phyloP scores from a whole-genome alignment of 2,888 invertebrate genomes.

The Drosophila ochracea region DNA sequence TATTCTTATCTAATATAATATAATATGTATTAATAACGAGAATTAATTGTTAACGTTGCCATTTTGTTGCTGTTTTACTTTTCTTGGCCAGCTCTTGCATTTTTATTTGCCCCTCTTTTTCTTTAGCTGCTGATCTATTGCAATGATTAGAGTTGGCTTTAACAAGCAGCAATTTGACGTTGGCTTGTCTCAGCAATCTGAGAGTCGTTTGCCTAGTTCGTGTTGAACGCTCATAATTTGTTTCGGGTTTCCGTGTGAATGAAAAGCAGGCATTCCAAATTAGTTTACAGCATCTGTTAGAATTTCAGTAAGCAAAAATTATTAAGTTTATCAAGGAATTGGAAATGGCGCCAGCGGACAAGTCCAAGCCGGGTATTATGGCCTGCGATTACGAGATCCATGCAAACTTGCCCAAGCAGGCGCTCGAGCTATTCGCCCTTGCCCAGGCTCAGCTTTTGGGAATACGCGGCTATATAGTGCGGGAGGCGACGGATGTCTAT shows the following conservation, averaged over 20 bases:
- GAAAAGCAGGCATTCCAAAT: constrained; percentile 28
- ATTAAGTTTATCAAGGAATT: neutral
- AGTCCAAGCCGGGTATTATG: constrained; percentile 28
- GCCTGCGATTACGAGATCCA: constrained; percentile 62
- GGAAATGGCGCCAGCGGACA: constrained; percentile 33
- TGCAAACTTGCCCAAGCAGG: constrained; percentile 54
- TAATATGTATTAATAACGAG: constrained; percentile 7
- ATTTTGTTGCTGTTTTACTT: constrained; percentile 1
- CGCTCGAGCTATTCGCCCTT: constrained; percentile 57
- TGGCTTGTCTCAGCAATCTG: neutral
- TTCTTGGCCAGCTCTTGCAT: neutral
- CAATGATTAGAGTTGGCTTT: constrained; percentile 1
- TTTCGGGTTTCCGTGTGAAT: constrained; percentile 9
- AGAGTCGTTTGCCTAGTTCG: constrained; percentile 10
- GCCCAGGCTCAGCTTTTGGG: constrained; percentile 55
- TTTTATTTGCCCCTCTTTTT: neutral
- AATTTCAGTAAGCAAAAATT: neutral
- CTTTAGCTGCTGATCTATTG: constrained; percentile 7
- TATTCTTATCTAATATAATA: constrained; percentile 6
- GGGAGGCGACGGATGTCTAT: constrained; percentile 34
- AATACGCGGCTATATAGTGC: constrained; percentile 58
- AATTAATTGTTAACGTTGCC: constrained; percentile 2
- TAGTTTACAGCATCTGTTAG: constrained; percentile 9
- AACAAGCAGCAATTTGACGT: constrained; percentile 6
- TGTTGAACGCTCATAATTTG: constrained; percentile 22